These are phyloP conservation scores for Drosophila pachea DNA, from an alignment of 1,140 invertebrate species.

Conservation along the genomic window DNA sequence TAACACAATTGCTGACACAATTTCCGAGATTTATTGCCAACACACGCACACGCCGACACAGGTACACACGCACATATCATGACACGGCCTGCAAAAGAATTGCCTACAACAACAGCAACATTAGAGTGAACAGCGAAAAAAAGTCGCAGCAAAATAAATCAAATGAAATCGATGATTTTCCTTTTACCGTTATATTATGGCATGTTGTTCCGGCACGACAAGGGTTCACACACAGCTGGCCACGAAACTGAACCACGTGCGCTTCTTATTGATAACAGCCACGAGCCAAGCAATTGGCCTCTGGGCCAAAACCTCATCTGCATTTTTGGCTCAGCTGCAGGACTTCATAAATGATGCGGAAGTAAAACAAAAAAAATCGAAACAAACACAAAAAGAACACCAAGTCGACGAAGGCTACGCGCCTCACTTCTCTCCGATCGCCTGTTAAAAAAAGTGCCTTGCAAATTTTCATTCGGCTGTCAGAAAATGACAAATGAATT, in stretches of 20 bases:
- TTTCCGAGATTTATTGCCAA: constrained; percentile 73
- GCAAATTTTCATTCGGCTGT: constrained; percentile 61
- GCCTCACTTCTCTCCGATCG: background rate
- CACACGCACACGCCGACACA: constrained; percentile 36
- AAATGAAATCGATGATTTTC: constrained; percentile 76
- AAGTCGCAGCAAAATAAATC: constrained; percentile 59
- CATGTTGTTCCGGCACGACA: constrained; percentile 62
- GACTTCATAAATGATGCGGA: constrained; percentile 50
- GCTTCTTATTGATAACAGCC: constrained; percentile 14
- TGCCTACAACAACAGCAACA: background rate
- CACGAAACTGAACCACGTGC: background rate
- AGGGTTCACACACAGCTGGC: constrained; percentile 16
- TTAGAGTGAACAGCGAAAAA: constrained; percentile 3
- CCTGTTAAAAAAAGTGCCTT: constrained; percentile 13
- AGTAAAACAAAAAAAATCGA: constrained; percentile 28
- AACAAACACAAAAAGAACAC: background rate
- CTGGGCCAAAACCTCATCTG: constrained; percentile 29
- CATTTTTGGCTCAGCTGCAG: constrained; percentile 40
- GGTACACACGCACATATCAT: constrained; percentile 20
- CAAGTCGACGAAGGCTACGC: constrained; percentile 14
- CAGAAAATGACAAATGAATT: constrained; percentile 75
- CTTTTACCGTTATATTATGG: constrained; percentile 76
- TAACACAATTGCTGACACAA: constrained; percentile 75
- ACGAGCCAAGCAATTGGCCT: constrained; percentile 11
- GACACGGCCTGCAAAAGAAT: constrained; percentile 27